A percentile compares a stretch with the other conserved stretches of the same genome.
phyloP scores from a whole-genome alignment of 2,888 invertebrate genomes.

The Drosophila yooni region DNA sequence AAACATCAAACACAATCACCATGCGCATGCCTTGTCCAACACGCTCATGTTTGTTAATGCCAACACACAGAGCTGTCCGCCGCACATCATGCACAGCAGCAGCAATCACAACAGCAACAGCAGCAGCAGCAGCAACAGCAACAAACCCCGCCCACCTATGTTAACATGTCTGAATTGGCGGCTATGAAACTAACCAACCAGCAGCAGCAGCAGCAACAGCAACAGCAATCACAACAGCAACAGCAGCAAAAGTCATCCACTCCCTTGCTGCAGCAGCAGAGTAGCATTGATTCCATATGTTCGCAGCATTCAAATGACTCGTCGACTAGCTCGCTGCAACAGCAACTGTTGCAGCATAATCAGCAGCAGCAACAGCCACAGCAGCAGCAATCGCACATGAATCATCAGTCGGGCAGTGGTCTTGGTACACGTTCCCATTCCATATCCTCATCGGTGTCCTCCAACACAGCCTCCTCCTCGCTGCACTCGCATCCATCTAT shows the following conservation, averaged over 20 bases:
- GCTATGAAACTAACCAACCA: slow-evolving; percentile 89
- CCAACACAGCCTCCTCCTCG: slow-evolving; percentile 79
- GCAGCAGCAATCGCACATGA: slow-evolving; percentile 48
- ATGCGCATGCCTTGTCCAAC: slow-evolving; percentile 68
- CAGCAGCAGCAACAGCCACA: slow-evolving; percentile 52
- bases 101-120: slow-evolving; percentile 48
- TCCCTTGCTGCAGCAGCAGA: slow-evolving; percentile 86
- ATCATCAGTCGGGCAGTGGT: slow-evolving; percentile 59
- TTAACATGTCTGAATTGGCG: slow-evolving; percentile 96
- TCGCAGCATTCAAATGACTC: slow-evolving; percentile 83
- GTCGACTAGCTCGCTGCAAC: slow-evolving; percentile 68
- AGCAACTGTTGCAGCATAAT: slow-evolving; percentile 58
- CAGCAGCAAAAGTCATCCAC: slow-evolving; percentile 60
- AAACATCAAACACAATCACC: slow-evolving; percentile 25
- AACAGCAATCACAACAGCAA: slow-evolving; percentile 54
- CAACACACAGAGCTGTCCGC: slow-evolving; percentile 81
- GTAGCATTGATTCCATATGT: slow-evolving; percentile 85
- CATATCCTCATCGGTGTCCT: slow-evolving; percentile 78
- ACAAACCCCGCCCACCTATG: slow-evolving; percentile 91
- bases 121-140: slow-evolving; percentile 68
- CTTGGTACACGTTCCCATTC: slow-evolving; percentile 79
- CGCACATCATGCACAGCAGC: slow-evolving; percentile 83
- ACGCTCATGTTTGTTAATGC: slow-evolving; percentile 51
- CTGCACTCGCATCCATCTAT: slow-evolving; percentile 84
- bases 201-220: slow-evolving; percentile 75